Conservation (phyloP, 1,140 invertebrate genomes). For the Doryteuthis pealeii region DNA sequence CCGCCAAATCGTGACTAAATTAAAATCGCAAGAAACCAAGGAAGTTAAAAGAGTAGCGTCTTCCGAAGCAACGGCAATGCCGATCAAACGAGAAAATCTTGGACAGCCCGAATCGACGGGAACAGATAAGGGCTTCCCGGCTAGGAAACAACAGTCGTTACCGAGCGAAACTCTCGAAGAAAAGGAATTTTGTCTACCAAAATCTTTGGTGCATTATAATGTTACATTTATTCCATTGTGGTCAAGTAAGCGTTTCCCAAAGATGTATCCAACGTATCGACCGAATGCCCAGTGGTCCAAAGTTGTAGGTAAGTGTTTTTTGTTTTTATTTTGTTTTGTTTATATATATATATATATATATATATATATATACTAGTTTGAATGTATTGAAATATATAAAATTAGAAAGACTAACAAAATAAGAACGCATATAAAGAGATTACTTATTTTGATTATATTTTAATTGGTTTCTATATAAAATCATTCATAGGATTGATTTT, state of each 20-base stretch:
- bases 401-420: too few relatives aligned
- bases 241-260: slow-evolving; percentile 85
- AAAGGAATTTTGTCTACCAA: background rate
- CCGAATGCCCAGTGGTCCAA: slow-evolving; percentile 89
- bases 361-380: background rate
- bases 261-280: slow-evolving; percentile 88
- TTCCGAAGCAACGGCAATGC: background rate
- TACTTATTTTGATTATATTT: too few relatives aligned
- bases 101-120: background rate
- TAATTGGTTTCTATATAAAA: too few relatives aligned
- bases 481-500: too few relatives aligned
- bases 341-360: background rate
- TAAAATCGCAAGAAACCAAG: background rate
- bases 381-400: too few relatives aligned
- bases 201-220: slow-evolving; percentile 74
- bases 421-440: too few relatives aligned
- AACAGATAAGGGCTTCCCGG: background rate
- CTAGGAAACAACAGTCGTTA: background rate
- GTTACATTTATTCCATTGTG: slow-evolving; percentile 85
- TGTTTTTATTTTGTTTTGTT: slow-evolving; percentile 8
- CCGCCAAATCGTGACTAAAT: background rate
- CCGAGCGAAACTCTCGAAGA: background rate
- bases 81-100: background rate
- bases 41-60: background rate
- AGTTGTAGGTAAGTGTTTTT: slow-evolving; percentile 75